Percentiles rank a stretch among this genome's conserved stretches.
Conservation (phyloP, 2,888 invertebrate species). For the Heliconius hortense region DNA sequence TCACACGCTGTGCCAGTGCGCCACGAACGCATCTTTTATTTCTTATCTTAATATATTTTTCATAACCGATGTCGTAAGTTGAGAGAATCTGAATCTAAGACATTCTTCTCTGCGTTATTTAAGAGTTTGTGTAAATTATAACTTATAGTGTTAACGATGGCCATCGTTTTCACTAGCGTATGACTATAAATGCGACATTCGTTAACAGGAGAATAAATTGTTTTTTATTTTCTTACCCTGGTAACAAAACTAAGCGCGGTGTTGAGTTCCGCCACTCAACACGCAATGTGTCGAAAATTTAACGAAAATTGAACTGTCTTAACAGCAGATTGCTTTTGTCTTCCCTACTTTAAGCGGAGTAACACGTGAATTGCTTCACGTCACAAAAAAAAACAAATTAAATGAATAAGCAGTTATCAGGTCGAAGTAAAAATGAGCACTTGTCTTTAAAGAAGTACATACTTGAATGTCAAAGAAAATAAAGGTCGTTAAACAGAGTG, state of each 20-base stretch:
- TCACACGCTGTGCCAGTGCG: no score
- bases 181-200: not conserved
- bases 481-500: not conserved
- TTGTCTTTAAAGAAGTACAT: not conserved
- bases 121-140: no score
- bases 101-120: not conserved
- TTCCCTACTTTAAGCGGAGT: not conserved
- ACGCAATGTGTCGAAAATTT: not conserved
- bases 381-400: not conserved
- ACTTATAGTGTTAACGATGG: no score
- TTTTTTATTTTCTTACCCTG: no score
- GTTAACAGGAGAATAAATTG: not conserved
- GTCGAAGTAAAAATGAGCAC: not conserved
- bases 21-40: not conserved
- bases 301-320: not conserved
- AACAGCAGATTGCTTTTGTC: not conserved
- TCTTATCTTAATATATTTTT: not conserved
- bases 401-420: not conserved
- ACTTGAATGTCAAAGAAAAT: conserved; percentile 8
- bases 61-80: not conserved
- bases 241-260: not conserved
- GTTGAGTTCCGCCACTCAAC: not conserved
- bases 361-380: not conserved
- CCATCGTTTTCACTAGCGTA: no score
- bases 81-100: not conserved